These are phyloP conservation scores for Pollenia amentaria DNA, from an alignment of 2,888 invertebrate genomes.

Conservation along the genomic window DNA sequence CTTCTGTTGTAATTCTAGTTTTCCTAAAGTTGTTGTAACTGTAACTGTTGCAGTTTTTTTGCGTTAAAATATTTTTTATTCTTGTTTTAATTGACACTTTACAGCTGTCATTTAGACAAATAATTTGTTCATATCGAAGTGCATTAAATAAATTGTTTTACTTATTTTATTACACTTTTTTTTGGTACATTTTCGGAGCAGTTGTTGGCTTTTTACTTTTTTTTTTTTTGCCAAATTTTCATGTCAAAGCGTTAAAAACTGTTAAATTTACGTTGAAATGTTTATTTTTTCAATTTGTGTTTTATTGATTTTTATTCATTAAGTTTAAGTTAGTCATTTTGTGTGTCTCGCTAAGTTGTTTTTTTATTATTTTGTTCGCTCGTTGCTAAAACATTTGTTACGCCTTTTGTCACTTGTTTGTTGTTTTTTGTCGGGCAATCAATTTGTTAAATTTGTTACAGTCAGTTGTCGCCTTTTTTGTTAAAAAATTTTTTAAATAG, in stretches of 20 bases:
- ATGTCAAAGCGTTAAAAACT: slow-evolving; percentile 75
- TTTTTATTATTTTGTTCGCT: slow-evolving; percentile 68
- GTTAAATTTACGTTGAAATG: slow-evolving; percentile 77
- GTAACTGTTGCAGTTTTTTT: background rate
- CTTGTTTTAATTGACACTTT: slow-evolving; percentile 80
- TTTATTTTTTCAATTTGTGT: slow-evolving; percentile 73
- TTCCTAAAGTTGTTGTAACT: background rate
- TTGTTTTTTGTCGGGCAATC: slow-evolving; percentile 57
- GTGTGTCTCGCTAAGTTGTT: slow-evolving; percentile 64
- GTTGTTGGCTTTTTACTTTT: slow-evolving; percentile 11
- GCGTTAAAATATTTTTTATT: slow-evolving; percentile 18
- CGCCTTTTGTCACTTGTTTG: slow-evolving; percentile 71
- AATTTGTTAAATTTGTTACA: slow-evolving; percentile 73
- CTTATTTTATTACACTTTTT: slow-evolving; percentile 51
- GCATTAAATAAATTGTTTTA: slow-evolving; percentile 65
- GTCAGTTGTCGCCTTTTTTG: slow-evolving; percentile 54
- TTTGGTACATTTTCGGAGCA: background rate
- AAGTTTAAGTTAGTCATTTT: slow-evolving; percentile 66
- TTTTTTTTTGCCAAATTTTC: slow-evolving; percentile 76
- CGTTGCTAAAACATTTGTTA: slow-evolving; percentile 75
- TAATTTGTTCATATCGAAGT: slow-evolving; percentile 61
- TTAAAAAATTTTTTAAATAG: background rate
- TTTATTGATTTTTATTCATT: slow-evolving; percentile 77
- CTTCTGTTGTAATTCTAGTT: background rate
- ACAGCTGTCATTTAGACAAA: slow-evolving; percentile 76